Base-by-base conservation (phyloP, 35 echinoderm and acorn worm genomes). In the Ptychodera flava region DNA sequence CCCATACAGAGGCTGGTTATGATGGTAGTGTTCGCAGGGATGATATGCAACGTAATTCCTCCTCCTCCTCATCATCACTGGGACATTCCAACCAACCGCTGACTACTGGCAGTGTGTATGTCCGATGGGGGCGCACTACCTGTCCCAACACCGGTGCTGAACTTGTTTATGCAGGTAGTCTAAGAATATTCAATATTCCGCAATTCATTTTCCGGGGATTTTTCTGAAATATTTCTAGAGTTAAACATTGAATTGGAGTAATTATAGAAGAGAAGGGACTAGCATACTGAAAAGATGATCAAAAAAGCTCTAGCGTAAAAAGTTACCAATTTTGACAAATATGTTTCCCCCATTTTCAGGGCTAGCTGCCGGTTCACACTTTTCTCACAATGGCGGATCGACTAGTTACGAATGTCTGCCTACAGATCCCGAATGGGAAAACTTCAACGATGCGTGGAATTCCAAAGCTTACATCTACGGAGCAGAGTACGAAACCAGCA, bases 111-210 rank as follows among this genome's bases (percentile, higher is more conserved):
- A 37, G 30, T 1, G 83, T 77, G 14, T 85, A 90, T 77, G 38
- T 53, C 30, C 82, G 83, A 30, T 90, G 89, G 89, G 89, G 89
- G 29, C 52, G 89, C n/a, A 90, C 89, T 27, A 80, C 83, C 2
- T 90, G 89, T 22, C 83, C 89, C 0, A 33, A 85, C 33, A 38
- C 89, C n/a, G 83, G 83, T 32, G 78, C 89, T 45, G 82, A 90
- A 32, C 32, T 85, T 28, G 89, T 90, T 1, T 90, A 90, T 33
- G 32, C 78, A 80, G 89, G 83, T 90, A 88, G n/a, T n/a, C n/a
- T n/a, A n/a, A n/a, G n/a, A n/a, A n/a, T n/a, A n/a, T n/a, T n/a
- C n/a, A n/a, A n/a, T n/a, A n/a, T n/a, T n/a, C n/a, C n/a, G n/a
- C n/a, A n/a, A n/a, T n/a, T n/a, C n/a, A n/a, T n/a, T n/a, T n/a